Conservation (phyloP, 2,797 vertebrate genomes). For the Cetoscarus ocellatus region DNA sequence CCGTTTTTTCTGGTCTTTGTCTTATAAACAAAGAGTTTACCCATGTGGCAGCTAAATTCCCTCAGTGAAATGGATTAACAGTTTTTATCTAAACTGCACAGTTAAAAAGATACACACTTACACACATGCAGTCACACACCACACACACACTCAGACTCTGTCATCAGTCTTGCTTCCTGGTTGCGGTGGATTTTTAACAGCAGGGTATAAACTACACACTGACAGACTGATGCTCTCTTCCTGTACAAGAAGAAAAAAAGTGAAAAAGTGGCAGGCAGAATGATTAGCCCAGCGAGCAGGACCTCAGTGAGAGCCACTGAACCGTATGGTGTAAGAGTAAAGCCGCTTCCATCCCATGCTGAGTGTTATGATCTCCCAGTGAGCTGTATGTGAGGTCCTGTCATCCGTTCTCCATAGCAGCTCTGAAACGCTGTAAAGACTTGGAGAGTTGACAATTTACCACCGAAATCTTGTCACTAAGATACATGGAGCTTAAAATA, state of each 20-base stretch:
- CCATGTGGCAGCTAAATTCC: neutral
- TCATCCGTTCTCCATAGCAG: slow-evolving; percentile 25
- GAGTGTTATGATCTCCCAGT: slow-evolving; percentile 42
- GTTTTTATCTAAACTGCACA: neutral
- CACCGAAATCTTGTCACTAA: slow-evolving; percentile 6
- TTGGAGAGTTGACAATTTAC: slow-evolving; percentile 31
- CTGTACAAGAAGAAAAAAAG: slow-evolving; percentile 11
- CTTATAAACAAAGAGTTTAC: neutral
- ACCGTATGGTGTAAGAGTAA: slow-evolving; percentile 33
- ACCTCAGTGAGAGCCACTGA: slow-evolving; percentile 36
- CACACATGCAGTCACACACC: neutral
- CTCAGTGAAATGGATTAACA: neutral
- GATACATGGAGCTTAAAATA: neutral
- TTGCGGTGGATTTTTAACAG: slow-evolving; percentile 23
- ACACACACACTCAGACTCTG: neutral
- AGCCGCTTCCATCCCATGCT: slow-evolving; percentile 42
- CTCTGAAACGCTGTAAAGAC: slow-evolving; percentile 4
- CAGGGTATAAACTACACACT: slow-evolving; percentile 7
- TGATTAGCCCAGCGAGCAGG: slow-evolving; percentile 36
- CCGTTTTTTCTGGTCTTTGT: neutral
- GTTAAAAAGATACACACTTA: neutral
- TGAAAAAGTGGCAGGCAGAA: slow-evolving; percentile 33
- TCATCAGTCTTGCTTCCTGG: slow-evolving; percentile 30
- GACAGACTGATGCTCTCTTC: slow-evolving; percentile 33
- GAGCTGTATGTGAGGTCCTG: slow-evolving; percentile 42